These are phyloP conservation scores for Nettapus auritus DNA, from an alignment of 2,113 vertebrate genomes.

Conservation along the genomic window DNA sequence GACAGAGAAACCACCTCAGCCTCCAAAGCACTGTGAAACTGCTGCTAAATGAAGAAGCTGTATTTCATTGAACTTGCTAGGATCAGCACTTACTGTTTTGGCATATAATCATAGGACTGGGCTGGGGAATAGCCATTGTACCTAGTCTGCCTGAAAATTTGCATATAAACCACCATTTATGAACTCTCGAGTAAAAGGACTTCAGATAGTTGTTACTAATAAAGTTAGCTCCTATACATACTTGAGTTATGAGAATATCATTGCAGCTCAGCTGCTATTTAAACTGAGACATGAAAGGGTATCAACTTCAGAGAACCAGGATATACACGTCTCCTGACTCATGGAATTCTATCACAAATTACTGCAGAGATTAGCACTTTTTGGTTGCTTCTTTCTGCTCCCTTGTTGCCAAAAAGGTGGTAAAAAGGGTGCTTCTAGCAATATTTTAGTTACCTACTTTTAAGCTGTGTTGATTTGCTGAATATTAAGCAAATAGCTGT, in stretches of 20 bases:
- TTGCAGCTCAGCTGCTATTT: neutral
- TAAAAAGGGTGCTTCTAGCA: neutral
- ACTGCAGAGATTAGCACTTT: neutral
- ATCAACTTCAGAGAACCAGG: neutral
- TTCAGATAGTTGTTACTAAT: neutral
- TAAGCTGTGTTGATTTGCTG: neutral
- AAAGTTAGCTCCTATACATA: neutral
- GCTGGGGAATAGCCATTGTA: neutral
- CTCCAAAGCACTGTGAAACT: neutral
- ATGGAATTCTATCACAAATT: neutral
- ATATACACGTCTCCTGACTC: neutral
- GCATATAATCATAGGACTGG: neutral
- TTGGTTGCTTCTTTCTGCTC: neutral
- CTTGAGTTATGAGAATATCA: neutral
- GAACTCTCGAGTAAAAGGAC: neutral
- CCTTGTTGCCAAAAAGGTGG: neutral
- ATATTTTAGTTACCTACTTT: neutral
- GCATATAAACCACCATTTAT: neutral
- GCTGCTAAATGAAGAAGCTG: neutral
- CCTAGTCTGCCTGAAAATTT: neutral
- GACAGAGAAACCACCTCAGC: neutral
- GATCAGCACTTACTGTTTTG: neutral
- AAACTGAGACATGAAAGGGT: conserved; percentile 2
- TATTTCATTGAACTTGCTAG: neutral
- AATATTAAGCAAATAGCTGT: neutral